phyloP scores from a whole-genome alignment of 2,888 invertebrate species.

The Nycteola revayana region DNA sequence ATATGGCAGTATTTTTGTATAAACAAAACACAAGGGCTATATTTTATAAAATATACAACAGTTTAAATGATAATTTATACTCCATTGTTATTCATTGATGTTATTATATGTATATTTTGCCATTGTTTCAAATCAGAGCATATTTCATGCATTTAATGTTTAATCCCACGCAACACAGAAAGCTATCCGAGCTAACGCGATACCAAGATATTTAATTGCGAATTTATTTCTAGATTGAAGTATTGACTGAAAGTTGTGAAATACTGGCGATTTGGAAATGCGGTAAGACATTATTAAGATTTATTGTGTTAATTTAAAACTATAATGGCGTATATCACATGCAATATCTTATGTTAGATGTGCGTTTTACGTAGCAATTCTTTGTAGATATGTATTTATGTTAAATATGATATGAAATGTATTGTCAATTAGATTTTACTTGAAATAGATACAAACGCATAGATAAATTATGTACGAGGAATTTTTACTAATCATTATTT shows the following conservation, averaged over 20 bases:
- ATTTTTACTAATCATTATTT: too few relatives aligned
- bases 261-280: not conserved
- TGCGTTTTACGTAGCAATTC: too few relatives aligned
- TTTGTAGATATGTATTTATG: too few relatives aligned
- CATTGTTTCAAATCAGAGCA: constrained; percentile 83
- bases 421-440: too few relatives aligned
- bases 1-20: constrained; percentile 49
- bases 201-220: constrained; percentile 15
- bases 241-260: constrained; percentile 8
- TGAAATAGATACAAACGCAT: too few relatives aligned
- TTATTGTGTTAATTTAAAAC: constrained; percentile 53
- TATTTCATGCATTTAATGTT: constrained; percentile 81
- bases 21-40: constrained; percentile 70
- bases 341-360: constrained; percentile 20
- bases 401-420: too few relatives aligned
- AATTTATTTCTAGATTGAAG: constrained; percentile 7
- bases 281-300: constrained; percentile 37
- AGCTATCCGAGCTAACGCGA: constrained; percentile 26
- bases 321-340: constrained; percentile 39
- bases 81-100: constrained; percentile 82
- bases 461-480: too few relatives aligned
- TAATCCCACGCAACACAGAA: constrained; percentile 48
- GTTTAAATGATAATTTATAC: constrained; percentile 82
- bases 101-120: constrained; percentile 82
- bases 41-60: constrained; percentile 81